phyloP scores from a whole-genome alignment of 2,888 invertebrate genomes.

The Harpalus rufipes region DNA sequence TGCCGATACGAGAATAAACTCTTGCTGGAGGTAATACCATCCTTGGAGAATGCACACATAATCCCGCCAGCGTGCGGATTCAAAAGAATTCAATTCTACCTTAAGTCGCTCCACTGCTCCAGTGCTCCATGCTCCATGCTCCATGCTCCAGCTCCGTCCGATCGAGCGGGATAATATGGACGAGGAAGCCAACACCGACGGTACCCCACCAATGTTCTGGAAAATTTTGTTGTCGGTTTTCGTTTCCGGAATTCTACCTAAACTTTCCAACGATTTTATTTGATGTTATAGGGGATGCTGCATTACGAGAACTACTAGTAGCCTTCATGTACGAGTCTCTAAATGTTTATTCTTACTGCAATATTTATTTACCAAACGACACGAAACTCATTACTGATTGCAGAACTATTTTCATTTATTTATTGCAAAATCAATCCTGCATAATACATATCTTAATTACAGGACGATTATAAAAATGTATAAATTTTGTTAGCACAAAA shows the following conservation, averaged over 20 bases:
- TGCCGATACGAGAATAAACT: slow-evolving; percentile 62
- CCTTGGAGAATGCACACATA: slow-evolving; percentile 60
- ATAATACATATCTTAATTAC: no score
- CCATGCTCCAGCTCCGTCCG: slow-evolving; percentile 22
- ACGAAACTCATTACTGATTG: background rate
- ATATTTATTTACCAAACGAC: background rate
- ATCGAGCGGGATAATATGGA: slow-evolving; percentile 54
- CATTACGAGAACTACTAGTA: background rate
- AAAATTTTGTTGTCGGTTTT: slow-evolving; percentile 55
- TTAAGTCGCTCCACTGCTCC: slow-evolving; percentile 41
- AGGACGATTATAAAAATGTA: no score
- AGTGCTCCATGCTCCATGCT: background rate
- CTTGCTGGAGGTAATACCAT: slow-evolving; percentile 46
- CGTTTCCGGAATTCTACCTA: slow-evolving; percentile 43
- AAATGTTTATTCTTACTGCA: background rate
- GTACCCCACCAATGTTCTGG: slow-evolving; percentile 43
- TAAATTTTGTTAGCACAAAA: no score
- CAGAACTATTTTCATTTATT: no score
- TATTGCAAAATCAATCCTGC: no score
- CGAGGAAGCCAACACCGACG: slow-evolving; percentile 11
- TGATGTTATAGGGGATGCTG: slow-evolving; percentile 26
- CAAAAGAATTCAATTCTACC: slow-evolving; percentile 64
- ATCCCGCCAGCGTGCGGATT: slow-evolving; percentile 55
- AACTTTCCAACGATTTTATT: slow-evolving; percentile 39
- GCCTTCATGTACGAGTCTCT: background rate